Evolutionary conservation across 1,140 invertebrate species (phyloP).

Genomic region (Adelges cooleyi): DNA sequence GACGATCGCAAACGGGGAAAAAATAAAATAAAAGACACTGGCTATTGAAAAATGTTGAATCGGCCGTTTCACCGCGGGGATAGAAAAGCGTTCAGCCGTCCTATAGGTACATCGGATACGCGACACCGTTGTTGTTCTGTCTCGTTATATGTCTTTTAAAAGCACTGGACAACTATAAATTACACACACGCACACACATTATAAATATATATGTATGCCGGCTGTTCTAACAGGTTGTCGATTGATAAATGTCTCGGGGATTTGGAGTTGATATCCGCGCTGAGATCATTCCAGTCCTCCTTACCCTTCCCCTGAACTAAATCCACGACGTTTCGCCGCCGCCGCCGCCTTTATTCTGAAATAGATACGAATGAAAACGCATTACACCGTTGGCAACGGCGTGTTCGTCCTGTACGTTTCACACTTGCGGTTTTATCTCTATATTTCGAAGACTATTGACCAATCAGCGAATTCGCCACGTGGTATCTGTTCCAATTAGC

Average conservation of each 20-base stretch:
- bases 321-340: not conserved
- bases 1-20: not conserved
- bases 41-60: too few species aligned
- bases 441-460: not conserved
- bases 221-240: constrained; percentile 7
- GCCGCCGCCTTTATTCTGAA: not conserved
- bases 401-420: not conserved
- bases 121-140: not conserved
- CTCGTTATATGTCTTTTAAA: not conserved
- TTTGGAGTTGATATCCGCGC: not conserved
- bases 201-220: too few species aligned
- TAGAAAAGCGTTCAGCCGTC: too few species aligned
- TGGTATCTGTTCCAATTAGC: constrained; percentile 20
- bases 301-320: too few species aligned
- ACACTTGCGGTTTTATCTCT: constrained; percentile 4
- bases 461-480: constrained; percentile 21
- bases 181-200: too few species aligned
- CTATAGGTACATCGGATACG: too few species aligned
- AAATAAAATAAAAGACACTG: not conserved
- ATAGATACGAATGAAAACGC: not conserved
- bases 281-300: too few species aligned
- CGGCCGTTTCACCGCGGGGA: too few species aligned
- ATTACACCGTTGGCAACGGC: not conserved
- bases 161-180: not conserved
- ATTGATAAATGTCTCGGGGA: constrained; percentile 15